A percentile compares a stretch with the other conserved stretches of the same genome.
Conservation (phyloP, 2,888 invertebrate species). For the Brachyopa scutellaris region DNA sequence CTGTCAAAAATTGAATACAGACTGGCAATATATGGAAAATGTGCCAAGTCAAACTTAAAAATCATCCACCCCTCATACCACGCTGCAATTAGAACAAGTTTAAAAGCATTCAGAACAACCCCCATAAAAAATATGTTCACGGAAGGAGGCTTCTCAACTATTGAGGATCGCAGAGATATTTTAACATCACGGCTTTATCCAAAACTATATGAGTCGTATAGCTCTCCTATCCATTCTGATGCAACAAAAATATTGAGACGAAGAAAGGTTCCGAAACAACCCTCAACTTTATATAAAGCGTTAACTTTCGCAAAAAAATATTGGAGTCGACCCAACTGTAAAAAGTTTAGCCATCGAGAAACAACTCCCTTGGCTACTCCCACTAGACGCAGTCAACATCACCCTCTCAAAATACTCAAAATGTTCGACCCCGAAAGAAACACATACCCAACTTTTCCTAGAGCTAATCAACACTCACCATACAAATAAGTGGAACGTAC, state of each 20-base stretch:
- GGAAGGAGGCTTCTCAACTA: conserved; percentile 34
- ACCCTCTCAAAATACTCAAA: not conserved
- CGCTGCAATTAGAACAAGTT: conserved; percentile 28
- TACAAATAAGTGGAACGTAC: not conserved
- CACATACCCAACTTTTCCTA: not conserved
- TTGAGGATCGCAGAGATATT: not conserved
- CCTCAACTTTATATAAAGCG: not conserved
- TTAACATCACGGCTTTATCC: not conserved
- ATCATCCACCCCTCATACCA: conserved; percentile 32
- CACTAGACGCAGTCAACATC: not conserved
- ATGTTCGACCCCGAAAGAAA: not conserved
- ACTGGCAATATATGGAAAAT: conserved; percentile 41
- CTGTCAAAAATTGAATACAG: conserved; percentile 52
- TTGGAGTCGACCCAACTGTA: not conserved
- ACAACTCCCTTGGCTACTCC: not conserved
- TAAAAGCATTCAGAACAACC: conserved; percentile 39
- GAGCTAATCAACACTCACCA: not conserved
- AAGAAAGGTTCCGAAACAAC: not conserved
- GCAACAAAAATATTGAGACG: not conserved
- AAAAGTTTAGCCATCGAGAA: not conserved
- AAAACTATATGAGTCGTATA: not conserved
- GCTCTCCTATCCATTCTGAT: not conserved
- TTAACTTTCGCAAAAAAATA: not conserved
- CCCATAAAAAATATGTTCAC: conserved; percentile 42
- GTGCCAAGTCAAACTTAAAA: conserved; percentile 19